phyloP scores from a whole-genome alignment of 2,888 invertebrate species.

The Smittia sp. region DNA sequence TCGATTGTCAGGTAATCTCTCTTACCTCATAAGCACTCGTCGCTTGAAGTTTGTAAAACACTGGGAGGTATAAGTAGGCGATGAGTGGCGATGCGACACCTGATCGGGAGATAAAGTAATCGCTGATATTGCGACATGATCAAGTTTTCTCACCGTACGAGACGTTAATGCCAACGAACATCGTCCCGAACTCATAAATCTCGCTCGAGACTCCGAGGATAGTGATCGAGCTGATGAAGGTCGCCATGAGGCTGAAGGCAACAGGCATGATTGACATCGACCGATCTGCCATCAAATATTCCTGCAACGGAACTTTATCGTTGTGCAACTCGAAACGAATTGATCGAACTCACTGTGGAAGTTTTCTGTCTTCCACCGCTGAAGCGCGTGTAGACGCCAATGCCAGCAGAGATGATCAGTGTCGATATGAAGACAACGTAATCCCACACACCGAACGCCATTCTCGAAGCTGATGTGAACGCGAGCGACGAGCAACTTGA shows the following conservation, averaged over 20 bases:
- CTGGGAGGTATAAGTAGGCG: conserved; percentile 75
- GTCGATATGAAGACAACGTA: conserved; percentile 72
- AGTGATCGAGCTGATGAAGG: conserved; percentile 89
- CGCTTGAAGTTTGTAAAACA: conserved; percentile 77
- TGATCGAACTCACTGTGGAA: conserved; percentile 57
- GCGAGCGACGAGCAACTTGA: neutral
- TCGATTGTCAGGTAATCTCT: neutral
- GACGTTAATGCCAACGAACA: conserved; percentile 74
- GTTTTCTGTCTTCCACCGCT: conserved; percentile 80
- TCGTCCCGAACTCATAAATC: conserved; percentile 78
- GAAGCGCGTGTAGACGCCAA: conserved; percentile 78
- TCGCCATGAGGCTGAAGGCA: conserved; percentile 87
- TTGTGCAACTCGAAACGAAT: no score
- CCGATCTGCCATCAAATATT: conserved; percentile 24
- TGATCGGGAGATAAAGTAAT: neutral
- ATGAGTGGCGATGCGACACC: conserved; percentile 68
- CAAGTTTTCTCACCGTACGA: conserved; percentile 56
- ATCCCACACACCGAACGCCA: conserved; percentile 58
- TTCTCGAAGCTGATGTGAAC: neutral
- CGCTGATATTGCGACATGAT: neutral
- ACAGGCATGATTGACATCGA: conserved; percentile 59
- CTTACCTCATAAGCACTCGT: conserved; percentile 83
- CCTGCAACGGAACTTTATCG: no score
- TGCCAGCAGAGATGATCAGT: conserved; percentile 67
- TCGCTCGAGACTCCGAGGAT: conserved; percentile 86